A percentile compares a stretch with the other conserved stretches of the same genome.
phyloP scores from a whole-genome alignment of 2,888 invertebrate genomes.

The Leptogaster cylindrica region DNA sequence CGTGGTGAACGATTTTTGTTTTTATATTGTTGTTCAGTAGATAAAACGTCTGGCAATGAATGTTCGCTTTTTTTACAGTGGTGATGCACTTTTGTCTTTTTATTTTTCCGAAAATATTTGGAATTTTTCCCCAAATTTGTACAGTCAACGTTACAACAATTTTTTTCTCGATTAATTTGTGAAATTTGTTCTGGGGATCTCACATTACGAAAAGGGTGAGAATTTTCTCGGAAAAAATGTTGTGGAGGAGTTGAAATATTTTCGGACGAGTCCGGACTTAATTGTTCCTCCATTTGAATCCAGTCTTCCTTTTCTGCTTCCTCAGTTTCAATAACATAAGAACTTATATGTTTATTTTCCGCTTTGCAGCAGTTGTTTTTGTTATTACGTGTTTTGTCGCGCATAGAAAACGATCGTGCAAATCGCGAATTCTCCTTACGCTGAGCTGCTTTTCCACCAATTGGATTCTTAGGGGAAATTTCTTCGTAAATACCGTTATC shows the following conservation, averaged over 20 bases:
- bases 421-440: no score
- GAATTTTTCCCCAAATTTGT: no score
- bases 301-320: no score
- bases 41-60: slow-evolving; percentile 1
- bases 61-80: neutral
- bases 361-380: slow-evolving; percentile 43
- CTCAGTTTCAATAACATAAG: slow-evolving; percentile 35
- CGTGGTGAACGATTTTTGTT: no score
- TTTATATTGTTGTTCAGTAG: neutral
- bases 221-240: slow-evolving; percentile 50
- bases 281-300: no score
- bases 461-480: no score
- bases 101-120: no score
- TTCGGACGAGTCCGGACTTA: slow-evolving; percentile 37
- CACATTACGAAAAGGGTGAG: slow-evolving; percentile 48
- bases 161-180: no score
- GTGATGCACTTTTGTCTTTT: no score
- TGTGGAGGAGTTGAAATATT: slow-evolving; percentile 48
- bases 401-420: neutral
- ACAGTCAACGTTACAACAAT: no score
- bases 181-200: slow-evolving; percentile 48
- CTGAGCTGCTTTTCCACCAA: no score
- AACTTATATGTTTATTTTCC: slow-evolving; percentile 23
- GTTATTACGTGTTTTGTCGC: neutral
- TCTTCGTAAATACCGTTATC: slow-evolving; percentile 15